A percentile compares a stretch with the other conserved stretches of the same genome.
Conservation (phyloP, 2,888 invertebrate genomes). For the Lasius platythorax region DNA sequence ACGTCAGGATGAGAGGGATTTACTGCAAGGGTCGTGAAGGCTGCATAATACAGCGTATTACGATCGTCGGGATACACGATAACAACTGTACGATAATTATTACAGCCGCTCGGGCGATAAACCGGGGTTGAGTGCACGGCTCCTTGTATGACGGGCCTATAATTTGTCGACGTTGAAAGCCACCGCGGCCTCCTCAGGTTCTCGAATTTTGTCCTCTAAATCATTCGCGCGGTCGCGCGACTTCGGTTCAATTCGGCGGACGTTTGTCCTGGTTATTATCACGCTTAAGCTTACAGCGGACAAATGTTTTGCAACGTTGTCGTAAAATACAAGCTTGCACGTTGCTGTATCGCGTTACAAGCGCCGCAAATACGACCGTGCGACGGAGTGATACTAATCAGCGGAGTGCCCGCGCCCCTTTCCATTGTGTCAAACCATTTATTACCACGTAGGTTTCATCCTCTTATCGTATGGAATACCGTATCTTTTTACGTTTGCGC, state of each 20-base stretch:
- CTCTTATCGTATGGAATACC: conserved; percentile 67
- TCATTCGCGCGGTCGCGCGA: conserved; percentile 59
- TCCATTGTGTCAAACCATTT: conserved; percentile 77
- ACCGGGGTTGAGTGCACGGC: conserved; percentile 35
- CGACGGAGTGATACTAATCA: conserved; percentile 73
- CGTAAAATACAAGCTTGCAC: conserved; percentile 70
- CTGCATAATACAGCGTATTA: conserved; percentile 40
- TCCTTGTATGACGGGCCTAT: conserved; percentile 48
- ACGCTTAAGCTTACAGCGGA: conserved; percentile 70
- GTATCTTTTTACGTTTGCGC: conserved; percentile 63
- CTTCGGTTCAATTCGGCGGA: conserved; percentile 32
- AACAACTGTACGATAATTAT: conserved; percentile 49
- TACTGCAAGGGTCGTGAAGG: conserved; percentile 34
- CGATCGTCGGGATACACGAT: conserved; percentile 47
- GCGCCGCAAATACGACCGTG: conserved; percentile 61
- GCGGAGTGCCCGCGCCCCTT: conserved; percentile 73
- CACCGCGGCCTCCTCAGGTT: conserved; percentile 26
- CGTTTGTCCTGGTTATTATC: conserved; percentile 73
- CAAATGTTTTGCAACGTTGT: conserved; percentile 69
- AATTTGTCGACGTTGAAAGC: conserved; percentile 46
- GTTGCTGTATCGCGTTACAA: conserved; percentile 68
- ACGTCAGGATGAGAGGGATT: conserved; percentile 40
- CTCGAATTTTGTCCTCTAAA: conserved; percentile 64
- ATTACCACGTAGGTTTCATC: conserved; percentile 69
- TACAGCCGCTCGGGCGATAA: conserved; percentile 45